Percentiles rank a stretch among this genome's conserved stretches.
phyloP scores from a whole-genome alignment of 2,797 vertebrate genomes.

The Typhlichthys eigenmanni region DNA sequence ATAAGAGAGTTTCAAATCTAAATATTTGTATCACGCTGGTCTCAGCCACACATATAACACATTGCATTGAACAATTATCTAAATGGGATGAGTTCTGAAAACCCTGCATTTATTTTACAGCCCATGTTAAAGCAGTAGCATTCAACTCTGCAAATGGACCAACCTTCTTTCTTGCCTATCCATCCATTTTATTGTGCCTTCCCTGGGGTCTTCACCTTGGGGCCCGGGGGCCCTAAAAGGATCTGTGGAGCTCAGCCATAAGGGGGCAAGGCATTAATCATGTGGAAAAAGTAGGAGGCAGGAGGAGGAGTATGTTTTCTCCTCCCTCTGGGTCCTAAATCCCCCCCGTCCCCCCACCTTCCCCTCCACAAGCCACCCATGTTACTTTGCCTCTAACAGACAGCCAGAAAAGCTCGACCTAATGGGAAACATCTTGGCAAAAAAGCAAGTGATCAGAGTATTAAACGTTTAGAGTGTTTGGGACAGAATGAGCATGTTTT shows the following conservation, averaged over 20 bases:
- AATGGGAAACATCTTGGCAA: constrained; percentile 8
- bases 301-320: constrained; percentile 29
- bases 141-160: not conserved
- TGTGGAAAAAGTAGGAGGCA: constrained; percentile 26
- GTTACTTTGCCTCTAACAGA: not conserved
- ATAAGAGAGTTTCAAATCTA: no score
- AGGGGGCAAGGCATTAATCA: constrained; percentile 55
- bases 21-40: no score
- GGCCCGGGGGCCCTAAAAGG: constrained; percentile 16
- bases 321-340: constrained; percentile 39
- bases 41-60: no score
- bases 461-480: not conserved
- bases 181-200: constrained; percentile 7
- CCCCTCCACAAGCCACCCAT: constrained; percentile 18
- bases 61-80: no score
- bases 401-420: constrained; percentile 12
- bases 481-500: not conserved
- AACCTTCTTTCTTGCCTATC: not conserved
- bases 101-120: no score
- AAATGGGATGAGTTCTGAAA: no score
- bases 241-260: constrained; percentile 27
- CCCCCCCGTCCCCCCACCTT: constrained; percentile 35
- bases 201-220: constrained; percentile 44
- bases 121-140: not conserved
- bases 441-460: not conserved